Percentiles rank a stretch among this genome's conserved stretches.
Conservation (phyloP, 2,888 invertebrate genomes). For the Flexamia atlantica region DNA sequence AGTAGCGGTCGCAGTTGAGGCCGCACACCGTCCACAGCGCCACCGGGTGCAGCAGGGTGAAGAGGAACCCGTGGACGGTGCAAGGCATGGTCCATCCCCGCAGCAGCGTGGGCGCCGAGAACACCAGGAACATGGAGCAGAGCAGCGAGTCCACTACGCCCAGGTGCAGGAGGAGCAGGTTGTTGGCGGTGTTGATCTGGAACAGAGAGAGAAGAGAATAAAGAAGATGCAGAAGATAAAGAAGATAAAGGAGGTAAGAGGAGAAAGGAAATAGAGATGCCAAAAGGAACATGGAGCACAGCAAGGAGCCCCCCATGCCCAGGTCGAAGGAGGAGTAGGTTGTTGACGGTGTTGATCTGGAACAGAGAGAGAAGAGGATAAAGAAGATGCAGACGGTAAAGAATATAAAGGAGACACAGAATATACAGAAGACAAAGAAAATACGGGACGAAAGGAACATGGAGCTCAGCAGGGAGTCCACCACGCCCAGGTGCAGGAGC, state of each 20-base stretch:
- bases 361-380: constrained; percentile 38
- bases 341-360: constrained; percentile 79
- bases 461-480: constrained; percentile 82
- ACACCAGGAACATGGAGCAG: constrained; percentile 80
- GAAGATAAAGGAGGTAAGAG: too few relatives aligned
- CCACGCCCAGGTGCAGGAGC: constrained; percentile 84
- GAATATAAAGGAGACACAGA: too few relatives aligned
- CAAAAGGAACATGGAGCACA: constrained; percentile 82
- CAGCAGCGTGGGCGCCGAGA: constrained; percentile 76
- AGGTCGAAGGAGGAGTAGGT: constrained; percentile 85
- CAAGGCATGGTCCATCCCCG: constrained; percentile 76
- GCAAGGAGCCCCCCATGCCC: constrained; percentile 83
- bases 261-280: too few relatives aligned
- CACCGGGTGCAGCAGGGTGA: constrained; percentile 85
- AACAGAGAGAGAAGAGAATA: constrained; percentile 40
- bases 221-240: too few relatives aligned
- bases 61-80: constrained; percentile 81
- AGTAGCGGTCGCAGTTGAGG: constrained; percentile 86
- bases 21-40: constrained; percentile 90
- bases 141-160: constrained; percentile 84
- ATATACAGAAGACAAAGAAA: too few relatives aligned
- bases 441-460: too few relatives aligned
- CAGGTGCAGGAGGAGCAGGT: constrained; percentile 85
- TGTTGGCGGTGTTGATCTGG: constrained; percentile 79
- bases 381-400: too few relatives aligned